These are phyloP conservation scores for Clusia tigrina DNA, from an alignment of 2,888 invertebrate species.

Conservation along the genomic window DNA sequence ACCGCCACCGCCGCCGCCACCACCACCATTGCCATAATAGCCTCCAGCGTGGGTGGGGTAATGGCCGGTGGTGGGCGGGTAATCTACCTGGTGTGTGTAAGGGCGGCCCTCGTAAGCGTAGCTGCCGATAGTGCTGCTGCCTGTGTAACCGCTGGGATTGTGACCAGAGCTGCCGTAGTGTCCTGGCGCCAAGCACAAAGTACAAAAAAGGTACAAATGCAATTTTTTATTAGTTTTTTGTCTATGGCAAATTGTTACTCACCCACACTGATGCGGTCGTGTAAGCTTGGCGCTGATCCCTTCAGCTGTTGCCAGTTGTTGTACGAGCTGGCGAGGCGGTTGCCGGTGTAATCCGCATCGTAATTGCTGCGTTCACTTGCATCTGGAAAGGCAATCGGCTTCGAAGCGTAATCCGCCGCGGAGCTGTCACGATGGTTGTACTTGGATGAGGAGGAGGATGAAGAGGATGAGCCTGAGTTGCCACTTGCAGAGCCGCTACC, in stretches of 20 bases:
- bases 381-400: slow-evolving; percentile 38
- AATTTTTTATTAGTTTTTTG: no score
- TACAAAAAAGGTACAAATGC: no score
- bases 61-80: slow-evolving; percentile 20
- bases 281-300: slow-evolving; percentile 30
- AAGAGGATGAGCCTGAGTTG: slow-evolving; percentile 2
- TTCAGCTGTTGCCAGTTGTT: slow-evolving; percentile 48
- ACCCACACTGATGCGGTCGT: slow-evolving; percentile 58
- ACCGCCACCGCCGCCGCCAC: slow-evolving; percentile 37
- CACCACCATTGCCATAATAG: slow-evolving; percentile 53
- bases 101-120: slow-evolving; percentile 49
- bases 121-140: slow-evolving; percentile 11
- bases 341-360: slow-evolving; percentile 33
- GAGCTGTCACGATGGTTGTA: slow-evolving; percentile 17
- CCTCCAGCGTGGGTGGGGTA: slow-evolving; percentile 19
- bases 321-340: slow-evolving; percentile 42
- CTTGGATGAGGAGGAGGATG: slow-evolving; percentile 7
- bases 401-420: slow-evolving; percentile 34
- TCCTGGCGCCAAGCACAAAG: no score
- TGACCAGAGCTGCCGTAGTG: slow-evolving; percentile 42
- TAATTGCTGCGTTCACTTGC: slow-evolving; percentile 31
- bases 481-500: slow-evolving; percentile 44
- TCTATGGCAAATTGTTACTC: slow-evolving; percentile 30
- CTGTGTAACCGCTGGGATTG: slow-evolving; percentile 25
- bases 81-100: slow-evolving; percentile 36